Conservation (phyloP, 2,888 invertebrate species). For the Tinea trinotella region DNA sequence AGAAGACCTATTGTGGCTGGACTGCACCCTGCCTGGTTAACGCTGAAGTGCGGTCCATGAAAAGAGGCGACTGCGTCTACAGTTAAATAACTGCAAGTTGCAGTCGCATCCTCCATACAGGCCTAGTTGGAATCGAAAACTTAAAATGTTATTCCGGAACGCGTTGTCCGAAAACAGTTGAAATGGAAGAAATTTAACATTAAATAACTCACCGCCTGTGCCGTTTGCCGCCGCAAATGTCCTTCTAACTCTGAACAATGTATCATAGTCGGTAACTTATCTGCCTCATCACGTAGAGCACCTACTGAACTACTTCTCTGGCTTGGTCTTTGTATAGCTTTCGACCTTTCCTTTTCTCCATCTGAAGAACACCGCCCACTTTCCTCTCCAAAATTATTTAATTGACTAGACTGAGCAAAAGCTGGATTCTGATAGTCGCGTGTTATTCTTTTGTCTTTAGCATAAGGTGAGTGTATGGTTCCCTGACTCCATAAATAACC, state of each 20-base stretch:
- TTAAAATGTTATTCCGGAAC: too few species aligned
- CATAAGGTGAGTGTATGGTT: constrained; percentile 35
- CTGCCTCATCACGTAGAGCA: constrained; percentile 14
- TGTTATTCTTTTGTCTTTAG: constrained; percentile 26
- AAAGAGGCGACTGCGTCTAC: too few species aligned
- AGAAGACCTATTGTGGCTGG: too few species aligned
- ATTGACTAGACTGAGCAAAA: constrained; percentile 23
- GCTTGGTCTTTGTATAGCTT: constrained; percentile 21
- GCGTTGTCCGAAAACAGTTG: too few species aligned
- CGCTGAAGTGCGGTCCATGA: too few species aligned
- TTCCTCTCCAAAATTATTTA: constrained; percentile 30
- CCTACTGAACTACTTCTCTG: constrained; percentile 21
- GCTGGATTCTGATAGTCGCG: constrained; percentile 38
- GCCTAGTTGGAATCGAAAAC: too few species aligned
- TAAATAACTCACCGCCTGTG: constrained; percentile 16
- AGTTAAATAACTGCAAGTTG: too few species aligned
- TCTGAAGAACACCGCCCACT: constrained; percentile 27
- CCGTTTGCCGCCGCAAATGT: constrained; percentile 20
- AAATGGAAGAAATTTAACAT: too few species aligned
- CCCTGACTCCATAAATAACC: constrained; percentile 60
- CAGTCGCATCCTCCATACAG: too few species aligned
- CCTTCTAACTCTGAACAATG: constrained; percentile 27
- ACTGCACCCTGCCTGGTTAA: too few species aligned
- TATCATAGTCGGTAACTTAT: constrained; percentile 22
- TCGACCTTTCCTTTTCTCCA: constrained; percentile 23